Evolutionary conservation across 2,113 vertebrate species (phyloP).

Genomic region (Labeo rohita): DNA sequence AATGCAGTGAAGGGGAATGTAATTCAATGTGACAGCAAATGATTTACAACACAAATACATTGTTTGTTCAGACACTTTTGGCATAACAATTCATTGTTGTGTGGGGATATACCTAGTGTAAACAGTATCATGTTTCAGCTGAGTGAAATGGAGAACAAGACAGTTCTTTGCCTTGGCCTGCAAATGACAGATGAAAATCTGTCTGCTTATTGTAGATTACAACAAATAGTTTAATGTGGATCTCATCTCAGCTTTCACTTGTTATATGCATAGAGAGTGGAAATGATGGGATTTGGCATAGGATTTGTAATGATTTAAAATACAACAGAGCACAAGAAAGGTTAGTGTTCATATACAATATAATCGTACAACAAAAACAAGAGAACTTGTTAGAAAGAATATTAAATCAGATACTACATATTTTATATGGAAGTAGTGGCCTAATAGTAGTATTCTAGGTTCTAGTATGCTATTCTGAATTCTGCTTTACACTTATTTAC

Average conservation of each 20-base stretch:
- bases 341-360: neutral
- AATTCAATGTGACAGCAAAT: neutral
- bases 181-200: neutral
- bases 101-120: neutral
- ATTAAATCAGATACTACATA: too few species aligned
- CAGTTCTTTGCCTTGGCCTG: neutral
- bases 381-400: too few species aligned
- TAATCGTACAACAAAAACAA: too few species aligned
- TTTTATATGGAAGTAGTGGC: too few species aligned
- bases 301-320: neutral
- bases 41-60: conserved; percentile 11
- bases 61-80: neutral
- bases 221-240: neutral
- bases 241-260: neutral
- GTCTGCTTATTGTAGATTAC: neutral
- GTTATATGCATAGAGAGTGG: neutral
- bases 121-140: neutral
- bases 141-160: neutral
- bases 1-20: neutral
- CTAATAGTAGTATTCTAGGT: neutral
- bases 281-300: too few species aligned
- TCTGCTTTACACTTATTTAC: neutral
- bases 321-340: neutral
- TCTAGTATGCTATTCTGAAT: neutral
- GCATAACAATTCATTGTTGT: neutral